Evolutionary conservation across 2,888 invertebrate genomes (phyloP).

Genomic region (Eristalis arbustorum): DNA sequence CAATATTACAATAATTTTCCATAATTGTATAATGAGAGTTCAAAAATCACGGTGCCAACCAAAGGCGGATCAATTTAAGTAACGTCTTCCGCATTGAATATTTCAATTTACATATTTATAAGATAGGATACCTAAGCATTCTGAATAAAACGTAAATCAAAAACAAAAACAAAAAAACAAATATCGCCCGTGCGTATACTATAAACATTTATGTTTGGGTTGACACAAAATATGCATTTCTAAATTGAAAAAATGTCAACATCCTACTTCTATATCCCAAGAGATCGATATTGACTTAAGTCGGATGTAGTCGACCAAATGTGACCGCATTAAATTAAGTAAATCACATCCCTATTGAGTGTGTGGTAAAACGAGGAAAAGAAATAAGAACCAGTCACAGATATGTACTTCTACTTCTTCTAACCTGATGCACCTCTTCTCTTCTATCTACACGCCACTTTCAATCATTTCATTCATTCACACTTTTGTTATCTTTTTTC

Average conservation of each 20-base stretch:
- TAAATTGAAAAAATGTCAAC: constrained; percentile 76
- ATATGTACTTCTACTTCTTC: constrained; percentile 60
- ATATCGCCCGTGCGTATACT: background rate
- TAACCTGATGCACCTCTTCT: constrained; percentile 50
- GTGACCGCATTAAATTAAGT: constrained; percentile 78
- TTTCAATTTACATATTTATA: constrained; percentile 32
- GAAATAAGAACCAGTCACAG: constrained; percentile 54
- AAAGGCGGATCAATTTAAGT: background rate
- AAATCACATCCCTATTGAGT: constrained; percentile 73
- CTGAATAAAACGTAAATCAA: constrained; percentile 14
- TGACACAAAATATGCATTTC: constrained; percentile 68
- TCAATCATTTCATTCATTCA: constrained; percentile 67
- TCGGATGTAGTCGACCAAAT: constrained; percentile 81
- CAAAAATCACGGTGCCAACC: background rate
- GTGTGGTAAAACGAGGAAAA: constrained; percentile 55
- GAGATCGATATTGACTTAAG: constrained; percentile 80
- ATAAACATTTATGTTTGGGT: constrained; percentile 26
- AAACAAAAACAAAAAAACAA: background rate
- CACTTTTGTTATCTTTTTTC: constrained; percentile 63
- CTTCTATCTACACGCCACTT: constrained; percentile 44
- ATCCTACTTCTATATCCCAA: constrained; percentile 79
- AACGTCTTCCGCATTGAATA: background rate
- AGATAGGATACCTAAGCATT: background rate
- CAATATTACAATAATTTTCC: too few species aligned
- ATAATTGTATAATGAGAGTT: background rate